Evolutionary conservation across 2,113 vertebrate species (phyloP).

Genomic region (Oncorhynchus gorbuscha): DNA sequence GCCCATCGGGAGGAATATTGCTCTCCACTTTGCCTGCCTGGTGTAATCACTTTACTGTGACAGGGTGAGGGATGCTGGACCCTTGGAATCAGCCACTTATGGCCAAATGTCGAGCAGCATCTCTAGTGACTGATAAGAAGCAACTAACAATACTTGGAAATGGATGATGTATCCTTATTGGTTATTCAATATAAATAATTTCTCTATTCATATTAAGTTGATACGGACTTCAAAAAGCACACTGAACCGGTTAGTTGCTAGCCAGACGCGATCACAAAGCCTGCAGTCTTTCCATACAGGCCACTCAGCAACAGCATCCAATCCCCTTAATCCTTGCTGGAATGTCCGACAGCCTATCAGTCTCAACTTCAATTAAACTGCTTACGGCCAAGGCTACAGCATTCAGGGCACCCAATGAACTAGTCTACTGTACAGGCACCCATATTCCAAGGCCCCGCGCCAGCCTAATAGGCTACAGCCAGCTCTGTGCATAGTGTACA

Average conservation of each 20-base stretch:
- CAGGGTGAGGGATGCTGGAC: no score
- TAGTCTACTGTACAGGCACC: neutral
- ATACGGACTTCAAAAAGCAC: neutral
- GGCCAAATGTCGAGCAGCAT: neutral
- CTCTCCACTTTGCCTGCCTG: no score
- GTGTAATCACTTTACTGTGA: no score
- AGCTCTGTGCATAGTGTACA: constrained; percentile 46
- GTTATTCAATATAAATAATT: no score
- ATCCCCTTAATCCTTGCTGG: constrained; percentile 73
- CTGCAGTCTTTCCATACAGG: constrained; percentile 58
- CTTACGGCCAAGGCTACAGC: constrained; percentile 45
- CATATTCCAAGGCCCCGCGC: constrained; percentile 6
- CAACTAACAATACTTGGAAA: no score
- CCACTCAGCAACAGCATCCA: constrained; percentile 71
- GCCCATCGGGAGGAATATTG: no score
- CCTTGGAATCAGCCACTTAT: no score
- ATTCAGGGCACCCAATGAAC: constrained; percentile 22
- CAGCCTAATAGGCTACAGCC: constrained; percentile 25
- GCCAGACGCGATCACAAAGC: constrained; percentile 53
- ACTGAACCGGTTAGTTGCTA: constrained; percentile 18
- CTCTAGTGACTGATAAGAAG: neutral
- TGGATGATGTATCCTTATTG: no score
- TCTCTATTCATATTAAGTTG: neutral
- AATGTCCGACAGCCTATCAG: constrained; percentile 59
- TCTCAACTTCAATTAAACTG: constrained; percentile 53